Evolutionary conservation across 1,140 invertebrate species (phyloP).

Genomic region (Epicauta chinensis): DNA sequence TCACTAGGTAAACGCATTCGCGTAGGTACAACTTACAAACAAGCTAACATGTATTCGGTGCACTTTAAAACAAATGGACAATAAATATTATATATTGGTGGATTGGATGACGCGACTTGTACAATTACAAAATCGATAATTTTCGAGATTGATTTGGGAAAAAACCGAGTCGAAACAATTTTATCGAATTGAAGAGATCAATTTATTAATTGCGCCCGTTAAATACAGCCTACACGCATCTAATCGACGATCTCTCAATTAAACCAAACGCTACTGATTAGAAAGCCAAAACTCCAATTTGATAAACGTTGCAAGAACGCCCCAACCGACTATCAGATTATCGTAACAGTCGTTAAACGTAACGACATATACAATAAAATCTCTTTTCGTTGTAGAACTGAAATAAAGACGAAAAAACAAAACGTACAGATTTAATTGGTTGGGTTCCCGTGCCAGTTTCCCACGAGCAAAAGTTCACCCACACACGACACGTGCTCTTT

Average conservation of each 20-base stretch:
- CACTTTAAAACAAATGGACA: constrained; percentile 18
- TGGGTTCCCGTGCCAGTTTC: constrained; percentile 6
- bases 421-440: constrained; percentile 10
- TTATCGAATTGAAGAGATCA: not conserved
- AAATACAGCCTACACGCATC: too few relatives aligned
- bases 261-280: too few relatives aligned
- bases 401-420: too few relatives aligned
- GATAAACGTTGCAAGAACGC: too few relatives aligned
- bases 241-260: too few relatives aligned
- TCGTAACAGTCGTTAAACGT: too few relatives aligned
- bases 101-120: constrained; percentile 8
- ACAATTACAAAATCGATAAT: not conserved
- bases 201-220: too few relatives aligned
- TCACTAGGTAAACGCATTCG: constrained; percentile 12
- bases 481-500: constrained; percentile 12
- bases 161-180: constrained; percentile 9
- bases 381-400: too few relatives aligned
- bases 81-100: constrained; percentile 16
- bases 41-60: constrained; percentile 17
- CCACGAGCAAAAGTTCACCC: constrained; percentile 17
- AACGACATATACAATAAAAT: too few relatives aligned
- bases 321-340: too few relatives aligned
- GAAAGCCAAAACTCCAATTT: too few relatives aligned
- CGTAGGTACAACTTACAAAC: constrained; percentile 15
- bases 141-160: too few relatives aligned